Evolutionary conservation across 2,888 invertebrate genomes (phyloP).

Genomic region (Cephalotes varians): DNA sequence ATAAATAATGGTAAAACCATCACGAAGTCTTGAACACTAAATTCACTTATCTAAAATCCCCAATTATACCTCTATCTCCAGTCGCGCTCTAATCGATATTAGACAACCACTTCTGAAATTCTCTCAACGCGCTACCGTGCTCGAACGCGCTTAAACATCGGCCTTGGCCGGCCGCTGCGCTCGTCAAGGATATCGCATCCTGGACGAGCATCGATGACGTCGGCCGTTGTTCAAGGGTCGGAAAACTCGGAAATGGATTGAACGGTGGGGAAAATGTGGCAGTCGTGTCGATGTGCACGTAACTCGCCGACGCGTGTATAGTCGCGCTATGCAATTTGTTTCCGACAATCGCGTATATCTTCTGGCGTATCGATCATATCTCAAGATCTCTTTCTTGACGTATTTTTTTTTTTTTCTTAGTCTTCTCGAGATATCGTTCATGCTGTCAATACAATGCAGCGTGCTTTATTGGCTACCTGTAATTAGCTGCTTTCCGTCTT

Average conservation of each 20-base stretch:
- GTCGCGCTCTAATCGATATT: conserved; percentile 33
- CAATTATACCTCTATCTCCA: background rate
- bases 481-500: background rate
- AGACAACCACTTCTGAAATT: conserved; percentile 32
- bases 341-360: background rate
- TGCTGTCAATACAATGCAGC: background rate
- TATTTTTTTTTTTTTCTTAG: background rate
- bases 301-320: conserved; percentile 40
- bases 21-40: background rate
- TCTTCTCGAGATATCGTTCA: background rate
- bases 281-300: conserved; percentile 59
- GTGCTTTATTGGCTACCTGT: background rate
- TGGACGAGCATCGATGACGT: conserved; percentile 38
- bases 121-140: background rate
- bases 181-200: conserved; percentile 41
- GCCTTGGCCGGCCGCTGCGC: conserved; percentile 48
- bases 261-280: conserved; percentile 46
- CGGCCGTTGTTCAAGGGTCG: conserved; percentile 55
- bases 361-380: background rate
- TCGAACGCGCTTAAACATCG: conserved; percentile 1
- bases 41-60: background rate
- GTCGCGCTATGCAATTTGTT: background rate
- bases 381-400: background rate
- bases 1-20: background rate
- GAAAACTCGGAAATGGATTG: conserved; percentile 65